phyloP scores from a whole-genome alignment of 1,140 invertebrate genomes.

The Archivesica marissinica region DNA sequence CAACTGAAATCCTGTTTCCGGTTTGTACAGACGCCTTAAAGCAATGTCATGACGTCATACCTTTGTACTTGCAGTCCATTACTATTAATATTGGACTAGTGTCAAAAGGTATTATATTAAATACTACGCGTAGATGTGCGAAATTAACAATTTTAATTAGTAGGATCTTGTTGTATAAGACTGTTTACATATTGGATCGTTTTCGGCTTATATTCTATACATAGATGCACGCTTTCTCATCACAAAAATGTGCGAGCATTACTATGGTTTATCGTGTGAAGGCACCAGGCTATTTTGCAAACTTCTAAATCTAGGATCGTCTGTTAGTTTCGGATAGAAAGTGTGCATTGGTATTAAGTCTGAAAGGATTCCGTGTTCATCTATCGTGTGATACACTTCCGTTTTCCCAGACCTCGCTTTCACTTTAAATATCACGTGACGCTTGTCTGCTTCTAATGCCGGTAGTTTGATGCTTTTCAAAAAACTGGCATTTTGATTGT shows the following conservation, averaged over 20 bases:
- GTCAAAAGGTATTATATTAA: too few relatives aligned
- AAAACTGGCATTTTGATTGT: slow-evolving; percentile 32
- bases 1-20: too few relatives aligned
- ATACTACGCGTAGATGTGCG: neutral
- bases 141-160: neutral
- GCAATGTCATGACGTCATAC: too few relatives aligned
- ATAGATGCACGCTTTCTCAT: neutral
- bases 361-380: slow-evolving; percentile 63
- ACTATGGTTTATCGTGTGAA: neutral
- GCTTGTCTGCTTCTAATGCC: slow-evolving; percentile 54
- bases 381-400: slow-evolving; percentile 73
- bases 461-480: slow-evolving; percentile 68
- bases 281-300: slow-evolving; percentile 52
- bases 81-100: too few relatives aligned
- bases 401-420: slow-evolving; percentile 70
- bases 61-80: too few relatives aligned
- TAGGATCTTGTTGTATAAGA: neutral
- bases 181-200: neutral
- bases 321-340: slow-evolving; percentile 67
- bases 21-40: too few relatives aligned
- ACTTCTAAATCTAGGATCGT: slow-evolving; percentile 71
- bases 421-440: slow-evolving; percentile 71
- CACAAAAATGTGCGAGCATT: neutral
- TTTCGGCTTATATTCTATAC: neutral
- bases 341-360: slow-evolving; percentile 69